phyloP scores from a whole-genome alignment of 2,888 invertebrate genomes.

The Parapristionchus giblindavisi region DNA sequence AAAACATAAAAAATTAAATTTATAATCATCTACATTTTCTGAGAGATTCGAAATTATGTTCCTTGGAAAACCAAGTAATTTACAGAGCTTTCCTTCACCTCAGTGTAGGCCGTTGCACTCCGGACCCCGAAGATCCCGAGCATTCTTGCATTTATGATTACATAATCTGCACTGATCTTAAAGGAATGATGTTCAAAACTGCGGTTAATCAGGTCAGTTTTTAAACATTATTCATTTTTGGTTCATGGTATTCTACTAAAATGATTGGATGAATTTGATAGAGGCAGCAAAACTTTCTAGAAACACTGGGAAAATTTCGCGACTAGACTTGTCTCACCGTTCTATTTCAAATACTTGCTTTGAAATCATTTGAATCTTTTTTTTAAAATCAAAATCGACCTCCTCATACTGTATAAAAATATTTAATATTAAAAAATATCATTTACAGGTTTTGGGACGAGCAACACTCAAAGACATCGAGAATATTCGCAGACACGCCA shows the following conservation, averaged over 20 bases:
- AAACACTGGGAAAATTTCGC: no score
- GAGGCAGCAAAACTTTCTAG: no score
- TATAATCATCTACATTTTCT: not conserved
- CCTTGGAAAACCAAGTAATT: no score
- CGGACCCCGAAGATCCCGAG: constrained; percentile 23
- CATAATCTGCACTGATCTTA: constrained; percentile 30
- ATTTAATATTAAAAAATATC: not conserved
- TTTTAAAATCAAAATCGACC: no score
- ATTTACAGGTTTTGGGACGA: constrained; percentile 13
- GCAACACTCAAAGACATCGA: constrained; percentile 31
- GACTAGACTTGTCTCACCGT: no score
- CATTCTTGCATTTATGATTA: constrained; percentile 32
- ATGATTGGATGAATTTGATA: no score
- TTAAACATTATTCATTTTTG: no score
- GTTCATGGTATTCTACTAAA: no score
- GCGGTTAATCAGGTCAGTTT: constrained; percentile 31
- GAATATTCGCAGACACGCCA: constrained; percentile 23
- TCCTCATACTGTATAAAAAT: no score
- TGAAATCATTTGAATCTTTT: no score
- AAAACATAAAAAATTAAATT: not conserved
- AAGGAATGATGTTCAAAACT: constrained; percentile 28
- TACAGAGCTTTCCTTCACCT: constrained; percentile 16
- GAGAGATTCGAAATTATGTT: no score
- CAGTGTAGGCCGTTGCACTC: not conserved
- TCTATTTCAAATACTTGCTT: no score